Base-by-base conservation (phyloP, 2,888 invertebrate genomes). In the Eledone cirrhosa region DNA sequence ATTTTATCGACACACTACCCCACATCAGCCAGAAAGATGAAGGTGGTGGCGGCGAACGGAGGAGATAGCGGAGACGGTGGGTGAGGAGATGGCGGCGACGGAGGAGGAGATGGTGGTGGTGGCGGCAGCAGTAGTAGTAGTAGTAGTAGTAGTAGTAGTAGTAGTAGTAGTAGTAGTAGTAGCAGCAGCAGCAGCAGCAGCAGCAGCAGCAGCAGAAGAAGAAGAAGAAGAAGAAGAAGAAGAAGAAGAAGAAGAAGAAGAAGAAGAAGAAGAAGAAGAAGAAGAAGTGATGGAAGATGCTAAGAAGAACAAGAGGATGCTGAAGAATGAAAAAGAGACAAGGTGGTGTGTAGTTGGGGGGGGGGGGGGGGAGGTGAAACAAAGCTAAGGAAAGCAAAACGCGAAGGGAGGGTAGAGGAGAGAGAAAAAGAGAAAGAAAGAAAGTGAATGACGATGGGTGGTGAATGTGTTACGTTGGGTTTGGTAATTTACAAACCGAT, bases 401-500 rank as follows among this genome's bases (percentile, higher is more conserved):
- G 27, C 13, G 27, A 63, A n/a, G 27, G 1, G 31, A 33, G 19
- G 22, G 31, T 2, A 33, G 33, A 29, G 29, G 33, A 11, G 31
- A 19, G 31, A 27, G 31, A 3, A 1, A 22, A 19, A 69, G 72
- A 33, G 16, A 29, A 29, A 31, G 31, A 29, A 5, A 24, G 63
- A 11, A n/a, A 11, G 27, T 2, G 27, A 22, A 19, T 19, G 63
- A 27, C 11, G 14, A 4, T 27, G 19, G 1, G 5, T 29, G 33
- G 67, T 8, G 67, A 27, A 14, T 22, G 31, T 31, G 67, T 5
- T 29, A 29, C 2, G 69, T n/a, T 31, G 27, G n/a, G 63, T 11
- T 24, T 19, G 31, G n/a, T 72, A 72, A 72, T 72, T 72, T 72
- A 72, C 72, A 72, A 41, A 41, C 72, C 72, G 41, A 41, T 72